Conservation (phyloP, 2,113 vertebrate species). For the Scomber scombrus region DNA sequence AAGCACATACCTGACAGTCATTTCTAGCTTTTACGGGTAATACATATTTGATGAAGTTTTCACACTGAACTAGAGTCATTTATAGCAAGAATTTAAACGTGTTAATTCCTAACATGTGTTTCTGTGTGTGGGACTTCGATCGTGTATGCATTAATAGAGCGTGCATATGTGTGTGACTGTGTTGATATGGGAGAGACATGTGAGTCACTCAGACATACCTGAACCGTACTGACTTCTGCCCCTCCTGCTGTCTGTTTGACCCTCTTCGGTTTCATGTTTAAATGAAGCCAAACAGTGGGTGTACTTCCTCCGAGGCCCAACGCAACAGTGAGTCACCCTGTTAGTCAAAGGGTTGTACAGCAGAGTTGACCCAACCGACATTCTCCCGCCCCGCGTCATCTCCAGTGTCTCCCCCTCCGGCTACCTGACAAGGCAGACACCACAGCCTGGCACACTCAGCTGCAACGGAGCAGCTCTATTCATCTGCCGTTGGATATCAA, state of each 20-base stretch:
- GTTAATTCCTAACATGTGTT: constrained; percentile 9
- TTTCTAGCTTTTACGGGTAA: constrained; percentile 19
- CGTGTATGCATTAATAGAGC: background rate
- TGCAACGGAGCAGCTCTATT: constrained; percentile 49
- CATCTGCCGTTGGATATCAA: constrained; percentile 46
- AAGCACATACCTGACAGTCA: constrained; percentile 1
- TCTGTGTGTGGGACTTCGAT: background rate
- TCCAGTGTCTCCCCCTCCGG: constrained; percentile 63
- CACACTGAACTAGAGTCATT: constrained; percentile 47
- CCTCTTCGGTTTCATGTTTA: constrained; percentile 48
- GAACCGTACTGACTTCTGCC: constrained; percentile 14
- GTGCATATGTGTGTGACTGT: background rate
- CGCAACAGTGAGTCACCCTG: constrained; percentile 63
- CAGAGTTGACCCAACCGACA: constrained; percentile 63
- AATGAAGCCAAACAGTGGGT: constrained; percentile 53
- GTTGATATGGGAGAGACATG: background rate
- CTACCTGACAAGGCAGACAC: constrained; percentile 48
- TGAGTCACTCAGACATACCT: constrained; percentile 9
- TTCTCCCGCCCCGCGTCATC: constrained; percentile 59
- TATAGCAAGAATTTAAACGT: constrained; percentile 3
- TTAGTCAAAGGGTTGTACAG: constrained; percentile 59
- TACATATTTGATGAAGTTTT: constrained; percentile 49
- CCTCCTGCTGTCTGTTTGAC: constrained; percentile 24
- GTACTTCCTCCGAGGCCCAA: constrained; percentile 17
- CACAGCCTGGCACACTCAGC: constrained; percentile 26